These are phyloP conservation scores for Hydrolagus colliei DNA, from an alignment of 2,797 vertebrate genomes.

Conservation along the genomic window DNA sequence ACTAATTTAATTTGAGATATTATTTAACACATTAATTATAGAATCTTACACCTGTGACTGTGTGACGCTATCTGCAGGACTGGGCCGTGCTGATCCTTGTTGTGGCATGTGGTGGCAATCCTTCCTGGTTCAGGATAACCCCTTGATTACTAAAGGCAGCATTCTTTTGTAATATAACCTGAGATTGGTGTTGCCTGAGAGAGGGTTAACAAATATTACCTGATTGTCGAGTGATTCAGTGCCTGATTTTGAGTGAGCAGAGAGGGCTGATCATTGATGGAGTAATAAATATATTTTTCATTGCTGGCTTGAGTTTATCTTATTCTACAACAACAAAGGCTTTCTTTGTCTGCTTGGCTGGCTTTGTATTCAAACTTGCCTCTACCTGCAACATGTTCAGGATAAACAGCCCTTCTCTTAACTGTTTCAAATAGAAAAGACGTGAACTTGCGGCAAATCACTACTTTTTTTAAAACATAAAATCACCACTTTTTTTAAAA, in stretches of 20 bases:
- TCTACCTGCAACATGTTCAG: neutral
- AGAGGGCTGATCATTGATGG: conserved; percentile 10
- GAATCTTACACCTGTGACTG: too few species aligned
- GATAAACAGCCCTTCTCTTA: conserved; percentile 10
- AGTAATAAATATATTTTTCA: conserved; percentile 7
- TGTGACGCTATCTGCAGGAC: neutral
- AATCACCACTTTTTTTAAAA: too few species aligned
- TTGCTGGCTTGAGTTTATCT: conserved; percentile 13
- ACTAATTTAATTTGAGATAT: too few species aligned
- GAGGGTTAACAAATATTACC: conserved; percentile 25
- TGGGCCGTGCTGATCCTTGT: conserved; percentile 9
- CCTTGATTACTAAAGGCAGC: conserved; percentile 23
- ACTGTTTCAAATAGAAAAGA: conserved; percentile 7
- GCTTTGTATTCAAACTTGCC: conserved; percentile 7
- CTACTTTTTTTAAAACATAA: neutral
- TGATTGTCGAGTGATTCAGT: neutral
- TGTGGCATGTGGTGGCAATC: conserved; percentile 26
- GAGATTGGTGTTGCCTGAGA: neutral
- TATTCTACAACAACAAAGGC: neutral
- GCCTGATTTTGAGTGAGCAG: conserved; percentile 14
- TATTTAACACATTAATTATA: too few species aligned
- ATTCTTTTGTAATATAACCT: conserved; percentile 29
- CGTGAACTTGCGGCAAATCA: conserved; percentile 23
- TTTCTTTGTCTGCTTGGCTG: neutral
- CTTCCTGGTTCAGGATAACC: conserved; percentile 1